A percentile compares a stretch with the other conserved stretches of the same genome.
Conservation (phyloP, 2,113 vertebrate genomes). For the Limanda limanda region DNA sequence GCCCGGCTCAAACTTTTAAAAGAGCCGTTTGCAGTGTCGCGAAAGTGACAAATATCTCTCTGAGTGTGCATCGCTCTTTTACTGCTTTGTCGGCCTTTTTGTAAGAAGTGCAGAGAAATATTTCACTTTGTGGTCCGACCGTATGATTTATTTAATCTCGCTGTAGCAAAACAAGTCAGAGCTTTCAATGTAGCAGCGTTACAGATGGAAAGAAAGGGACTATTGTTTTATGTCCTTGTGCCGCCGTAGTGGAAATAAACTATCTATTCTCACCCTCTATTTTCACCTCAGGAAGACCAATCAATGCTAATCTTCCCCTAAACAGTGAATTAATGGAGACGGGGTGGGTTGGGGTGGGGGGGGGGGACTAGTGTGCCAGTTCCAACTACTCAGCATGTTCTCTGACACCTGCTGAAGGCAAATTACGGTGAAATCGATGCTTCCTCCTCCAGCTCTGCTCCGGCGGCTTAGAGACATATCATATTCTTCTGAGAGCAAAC, state of each 20-base stretch:
- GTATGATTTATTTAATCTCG: constrained; percentile 1
- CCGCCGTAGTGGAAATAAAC: constrained; percentile 29
- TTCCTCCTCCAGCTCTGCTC: constrained; percentile 27
- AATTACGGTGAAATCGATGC: constrained; percentile 73
- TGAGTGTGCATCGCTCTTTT: neutral
- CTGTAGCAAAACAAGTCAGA: neutral
- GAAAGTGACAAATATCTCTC: constrained; percentile 17
- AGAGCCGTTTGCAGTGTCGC: neutral
- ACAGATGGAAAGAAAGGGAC: neutral
- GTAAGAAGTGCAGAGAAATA: neutral
- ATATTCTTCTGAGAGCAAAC: constrained; percentile 49
- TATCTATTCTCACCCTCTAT: constrained; percentile 12
- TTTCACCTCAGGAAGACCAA: constrained; percentile 48
- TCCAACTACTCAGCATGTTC: constrained; percentile 73
- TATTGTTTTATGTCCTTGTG: constrained; percentile 12
- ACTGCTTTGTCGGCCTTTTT: constrained; percentile 23
- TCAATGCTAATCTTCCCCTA: constrained; percentile 75
- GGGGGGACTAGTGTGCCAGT: constrained; percentile 42
- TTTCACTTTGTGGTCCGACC: neutral
- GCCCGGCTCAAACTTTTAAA: constrained; percentile 22
- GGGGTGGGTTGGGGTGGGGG: neutral
- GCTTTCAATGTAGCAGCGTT: neutral
- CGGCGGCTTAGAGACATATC: constrained; percentile 41
- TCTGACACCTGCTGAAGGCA: constrained; percentile 59
- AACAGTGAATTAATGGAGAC: constrained; percentile 74